These are phyloP conservation scores for Ichneumoninae sp. DNA, from an alignment of 2,888 invertebrate genomes.

Conservation along the genomic window DNA sequence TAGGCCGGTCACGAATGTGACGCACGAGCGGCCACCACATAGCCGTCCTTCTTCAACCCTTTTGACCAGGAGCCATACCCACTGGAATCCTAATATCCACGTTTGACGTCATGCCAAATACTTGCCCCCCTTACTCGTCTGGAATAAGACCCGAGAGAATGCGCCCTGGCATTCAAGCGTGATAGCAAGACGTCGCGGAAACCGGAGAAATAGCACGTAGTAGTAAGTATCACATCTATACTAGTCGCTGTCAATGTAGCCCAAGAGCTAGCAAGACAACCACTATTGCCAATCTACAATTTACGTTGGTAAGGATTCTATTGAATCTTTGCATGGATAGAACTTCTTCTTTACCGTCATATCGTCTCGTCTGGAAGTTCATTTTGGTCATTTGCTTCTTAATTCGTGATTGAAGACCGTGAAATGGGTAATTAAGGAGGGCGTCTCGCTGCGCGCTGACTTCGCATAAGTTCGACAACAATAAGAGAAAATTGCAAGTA, in stretches of 20 bases:
- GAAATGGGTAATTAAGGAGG: no score
- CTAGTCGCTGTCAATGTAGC: neutral
- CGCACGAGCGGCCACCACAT: conserved; percentile 80
- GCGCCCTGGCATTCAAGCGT: conserved; percentile 42
- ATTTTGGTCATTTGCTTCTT: no score
- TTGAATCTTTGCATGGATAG: neutral
- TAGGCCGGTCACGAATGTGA: conserved; percentile 83
- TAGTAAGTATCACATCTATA: neutral
- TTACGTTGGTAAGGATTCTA: neutral
- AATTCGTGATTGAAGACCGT: no score
- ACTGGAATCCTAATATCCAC: conserved; percentile 83
- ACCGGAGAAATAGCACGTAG: conserved; percentile 4
- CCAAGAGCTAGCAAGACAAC: neutral
- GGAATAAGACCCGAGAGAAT: conserved; percentile 78
- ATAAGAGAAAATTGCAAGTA: no score
- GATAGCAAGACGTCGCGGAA: conserved; percentile 34
- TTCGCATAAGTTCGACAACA: no score
- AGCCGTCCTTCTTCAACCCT: conserved; percentile 71
- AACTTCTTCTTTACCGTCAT: neutral
- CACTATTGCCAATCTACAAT: neutral
- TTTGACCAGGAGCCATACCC: conserved; percentile 72
- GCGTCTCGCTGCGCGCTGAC: no score
- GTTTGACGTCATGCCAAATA: conserved; percentile 84
- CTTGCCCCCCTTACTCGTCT: conserved; percentile 79
- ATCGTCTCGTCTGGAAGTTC: no score